Evolutionary conservation across 2,113 vertebrate genomes (phyloP).

Genomic region (Thryonomys swinderianus): DNA sequence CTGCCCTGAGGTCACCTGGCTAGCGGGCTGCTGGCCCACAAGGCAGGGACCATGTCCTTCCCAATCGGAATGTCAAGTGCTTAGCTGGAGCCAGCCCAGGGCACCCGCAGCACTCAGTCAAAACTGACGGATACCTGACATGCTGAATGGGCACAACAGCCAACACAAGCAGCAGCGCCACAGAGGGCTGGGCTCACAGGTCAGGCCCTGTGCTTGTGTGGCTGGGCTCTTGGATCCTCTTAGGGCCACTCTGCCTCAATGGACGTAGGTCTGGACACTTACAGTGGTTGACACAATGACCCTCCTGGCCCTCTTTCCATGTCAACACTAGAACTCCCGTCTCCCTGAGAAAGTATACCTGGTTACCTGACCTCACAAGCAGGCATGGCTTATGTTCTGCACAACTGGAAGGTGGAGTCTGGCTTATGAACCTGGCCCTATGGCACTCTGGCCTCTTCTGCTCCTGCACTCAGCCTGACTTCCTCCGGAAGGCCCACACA

Average conservation of each 20-base stretch:
- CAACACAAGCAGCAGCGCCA: neutral
- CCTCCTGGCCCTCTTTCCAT: neutral
- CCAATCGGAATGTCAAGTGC: neutral
- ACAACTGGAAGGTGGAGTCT: neutral
- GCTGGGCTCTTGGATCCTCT: neutral
- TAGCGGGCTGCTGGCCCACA: neutral
- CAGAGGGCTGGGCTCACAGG: neutral
- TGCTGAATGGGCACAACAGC: too few species aligned
- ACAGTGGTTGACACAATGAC: neutral
- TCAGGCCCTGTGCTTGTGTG: fast-evolving
- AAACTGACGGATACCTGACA: too few species aligned
- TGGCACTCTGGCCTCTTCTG: neutral
- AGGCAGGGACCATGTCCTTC: neutral
- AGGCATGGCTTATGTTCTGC: neutral
- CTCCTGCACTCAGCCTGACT: neutral
- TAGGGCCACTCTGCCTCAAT: neutral
- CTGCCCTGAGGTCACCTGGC: neutral
- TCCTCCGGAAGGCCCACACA: neutral
- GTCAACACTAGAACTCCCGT: neutral
- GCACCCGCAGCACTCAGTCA: neutral
- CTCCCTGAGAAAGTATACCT: neutral
- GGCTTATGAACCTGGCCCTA: neutral
- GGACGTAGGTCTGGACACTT: neutral
- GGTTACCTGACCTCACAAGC: neutral
- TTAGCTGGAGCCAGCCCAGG: constrained; percentile 22